A percentile compares a stretch with the other conserved stretches of the same genome.
These are phyloP conservation scores for Alcis repandata DNA, from an alignment of 2,888 invertebrate genomes.

Conservation along the genomic window DNA sequence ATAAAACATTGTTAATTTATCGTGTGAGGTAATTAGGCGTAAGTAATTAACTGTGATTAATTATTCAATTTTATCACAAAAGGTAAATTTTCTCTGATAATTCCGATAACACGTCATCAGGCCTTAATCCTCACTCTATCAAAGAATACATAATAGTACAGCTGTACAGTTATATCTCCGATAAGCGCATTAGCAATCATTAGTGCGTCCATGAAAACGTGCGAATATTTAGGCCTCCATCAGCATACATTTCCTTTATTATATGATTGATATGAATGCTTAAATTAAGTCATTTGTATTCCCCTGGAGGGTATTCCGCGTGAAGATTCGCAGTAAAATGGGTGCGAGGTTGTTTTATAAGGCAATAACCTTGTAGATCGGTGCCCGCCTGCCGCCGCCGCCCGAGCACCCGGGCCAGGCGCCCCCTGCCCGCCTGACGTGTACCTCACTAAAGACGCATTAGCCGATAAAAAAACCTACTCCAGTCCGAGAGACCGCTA, in stretches of 20 bases:
- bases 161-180: background rate
- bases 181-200: slow-evolving; percentile 28
- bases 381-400: background rate
- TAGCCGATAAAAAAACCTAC: slow-evolving; percentile 54
- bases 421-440: slow-evolving; percentile 43
- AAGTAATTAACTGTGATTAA: slow-evolving; percentile 3
- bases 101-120: slow-evolving; percentile 22
- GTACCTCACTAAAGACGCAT: slow-evolving; percentile 43
- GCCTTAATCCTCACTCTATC: background rate
- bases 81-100: slow-evolving; percentile 30
- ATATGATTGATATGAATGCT: slow-evolving; percentile 36
- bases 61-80: slow-evolving; percentile 18
- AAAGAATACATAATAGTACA: too few relatives aligned
- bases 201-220: slow-evolving; percentile 20
- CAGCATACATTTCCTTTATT: slow-evolving; percentile 32
- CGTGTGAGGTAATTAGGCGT: background rate
- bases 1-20: too few relatives aligned
- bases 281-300: slow-evolving; percentile 43
- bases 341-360: slow-evolving; percentile 50
- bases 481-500: slow-evolving; percentile 56
- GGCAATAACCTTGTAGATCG: slow-evolving; percentile 46
- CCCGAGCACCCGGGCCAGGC: background rate
- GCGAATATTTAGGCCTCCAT: slow-evolving; percentile 30
- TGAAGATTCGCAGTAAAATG: slow-evolving; percentile 44
- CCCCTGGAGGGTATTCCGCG: slow-evolving; percentile 37